Base-by-base conservation (phyloP, 2,113 vertebrate species). In the Aspiorhynchus laticeps region DNA sequence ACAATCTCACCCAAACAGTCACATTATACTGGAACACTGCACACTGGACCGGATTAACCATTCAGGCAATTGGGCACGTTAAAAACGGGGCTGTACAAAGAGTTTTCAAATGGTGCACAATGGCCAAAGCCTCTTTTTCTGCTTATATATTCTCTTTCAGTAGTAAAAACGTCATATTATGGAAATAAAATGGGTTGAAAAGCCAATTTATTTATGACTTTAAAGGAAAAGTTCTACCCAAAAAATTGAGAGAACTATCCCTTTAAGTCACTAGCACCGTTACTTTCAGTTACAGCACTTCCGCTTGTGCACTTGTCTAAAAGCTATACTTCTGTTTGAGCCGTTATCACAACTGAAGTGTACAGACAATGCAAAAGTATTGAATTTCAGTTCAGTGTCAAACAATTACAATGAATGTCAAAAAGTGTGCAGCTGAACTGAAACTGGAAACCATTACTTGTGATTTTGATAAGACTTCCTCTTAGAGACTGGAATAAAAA, bases 381-480 rank as follows among this genome's bases (percentile, higher is more conserved):
- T 80, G 2, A 1, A 19, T 31, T 80, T 43, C 63, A 9, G 31
- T 41, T 61, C 15, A 65, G 21, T 41, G 7, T 71, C 7, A 74
- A 38, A 26, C 41, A 53, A 3, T 53, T 74, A 14, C 43, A 28
- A 56, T 21, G 10, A 38, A 24, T 56, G 21, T 53, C 31, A 84
- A 24, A n/a, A 26, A 38, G 7, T 26, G 10, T 56, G 15, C 83
- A 85, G 51, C 19, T 24, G 17, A 63, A 59, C 19, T 14, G 33
- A 36, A 59, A 48, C 12, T 88, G 41, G 77, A 56, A 85, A 80
- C n/a, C 19, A 21, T 69, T n/a, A 19, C 41, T 33, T 5, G 46
- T 41, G 12, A 65, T 63, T 59, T 77, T 31, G 65, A 56, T 33
- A 11, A 80, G 83, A 56, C 63, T 24, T 80, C 36, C n/a, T 67